Evolutionary conservation across 2,888 invertebrate species (phyloP).

Genomic region (Thelaira solivaga): DNA sequence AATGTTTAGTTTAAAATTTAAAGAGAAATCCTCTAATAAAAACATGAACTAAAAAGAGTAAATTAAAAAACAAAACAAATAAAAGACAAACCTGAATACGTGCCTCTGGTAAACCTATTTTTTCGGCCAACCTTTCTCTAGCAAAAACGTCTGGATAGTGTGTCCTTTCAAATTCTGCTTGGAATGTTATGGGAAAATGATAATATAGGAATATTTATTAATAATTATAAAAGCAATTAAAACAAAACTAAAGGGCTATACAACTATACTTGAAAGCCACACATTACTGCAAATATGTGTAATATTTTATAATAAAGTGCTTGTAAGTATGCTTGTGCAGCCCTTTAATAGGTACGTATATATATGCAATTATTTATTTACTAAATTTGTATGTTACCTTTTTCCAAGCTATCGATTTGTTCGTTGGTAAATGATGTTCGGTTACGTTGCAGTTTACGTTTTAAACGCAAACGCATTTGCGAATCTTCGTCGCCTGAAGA

Average conservation of each 20-base stretch:
- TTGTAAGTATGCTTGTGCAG: not conserved
- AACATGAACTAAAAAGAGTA: slow-evolving; percentile 3
- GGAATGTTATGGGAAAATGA: slow-evolving; percentile 1
- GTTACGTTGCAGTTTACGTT: slow-evolving; percentile 97
- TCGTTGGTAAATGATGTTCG: slow-evolving; percentile 99
- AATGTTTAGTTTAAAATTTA: too few relatives aligned
- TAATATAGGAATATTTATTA: not conserved
- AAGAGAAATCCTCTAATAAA: not conserved
- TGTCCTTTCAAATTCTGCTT: slow-evolving; percentile 95
- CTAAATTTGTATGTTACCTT: too few relatives aligned
- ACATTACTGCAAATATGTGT: too few relatives aligned
- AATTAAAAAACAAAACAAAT: slow-evolving; percentile 76
- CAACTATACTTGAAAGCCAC: too few relatives aligned
- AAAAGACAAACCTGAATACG: slow-evolving; percentile 95
- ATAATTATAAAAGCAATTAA: too few relatives aligned
- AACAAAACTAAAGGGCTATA: too few relatives aligned
- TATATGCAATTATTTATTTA: too few relatives aligned
- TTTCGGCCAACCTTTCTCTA: slow-evolving; percentile 95
- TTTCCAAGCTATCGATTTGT: slow-evolving; percentile 98
- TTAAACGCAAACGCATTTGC: slow-evolving; percentile 93
- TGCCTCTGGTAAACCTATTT: slow-evolving; percentile 99
- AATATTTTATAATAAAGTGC: not conserved
- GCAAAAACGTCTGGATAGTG: slow-evolving; percentile 99
- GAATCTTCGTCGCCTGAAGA: slow-evolving; percentile 94
- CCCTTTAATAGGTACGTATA: too few relatives aligned